A percentile compares a stretch with the other conserved stretches of the same genome.
Conservation (phyloP, 2,113 vertebrate species). For the Macquaria australasica region DNA sequence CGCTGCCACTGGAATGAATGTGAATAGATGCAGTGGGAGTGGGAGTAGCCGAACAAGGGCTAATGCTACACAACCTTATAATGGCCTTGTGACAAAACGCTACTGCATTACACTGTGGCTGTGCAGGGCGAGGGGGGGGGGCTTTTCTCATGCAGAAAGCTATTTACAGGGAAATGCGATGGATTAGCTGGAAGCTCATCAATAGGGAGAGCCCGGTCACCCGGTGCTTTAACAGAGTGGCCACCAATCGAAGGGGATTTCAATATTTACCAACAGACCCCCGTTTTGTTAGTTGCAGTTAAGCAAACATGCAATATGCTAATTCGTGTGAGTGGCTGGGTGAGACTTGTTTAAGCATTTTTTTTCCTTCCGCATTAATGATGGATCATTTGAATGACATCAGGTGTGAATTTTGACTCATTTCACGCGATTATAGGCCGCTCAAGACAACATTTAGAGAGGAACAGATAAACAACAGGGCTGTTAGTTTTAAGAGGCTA, state of each 20-base stretch:
- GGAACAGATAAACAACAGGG: slow-evolving; percentile 10
- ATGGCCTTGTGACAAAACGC: slow-evolving; percentile 62
- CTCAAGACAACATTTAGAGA: slow-evolving; percentile 54
- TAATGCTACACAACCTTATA: slow-evolving; percentile 56
- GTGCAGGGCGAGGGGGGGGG: background rate
- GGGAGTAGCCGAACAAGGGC: slow-evolving; percentile 62
- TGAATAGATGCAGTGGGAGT: slow-evolving; percentile 45
- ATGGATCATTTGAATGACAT: slow-evolving; percentile 71
- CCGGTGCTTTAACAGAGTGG: slow-evolving; percentile 78
- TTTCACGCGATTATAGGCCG: slow-evolving; percentile 42
- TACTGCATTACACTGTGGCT: slow-evolving; percentile 46
- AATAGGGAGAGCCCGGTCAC: slow-evolving; percentile 73
- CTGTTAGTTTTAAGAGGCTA: too few species aligned
- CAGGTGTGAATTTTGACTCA: slow-evolving; percentile 65
- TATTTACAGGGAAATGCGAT: slow-evolving; percentile 87
- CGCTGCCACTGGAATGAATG: slow-evolving; percentile 35
- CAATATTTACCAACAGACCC: slow-evolving; percentile 84
- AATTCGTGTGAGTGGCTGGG: slow-evolving; percentile 52
- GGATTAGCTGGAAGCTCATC: slow-evolving; percentile 84
- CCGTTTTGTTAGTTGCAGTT: slow-evolving; percentile 80
- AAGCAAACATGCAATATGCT: slow-evolving; percentile 77
- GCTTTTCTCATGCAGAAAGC: slow-evolving; percentile 84
- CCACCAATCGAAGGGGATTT: slow-evolving; percentile 77
- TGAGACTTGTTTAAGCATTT: slow-evolving; percentile 46
- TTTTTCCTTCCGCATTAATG: slow-evolving; percentile 33